Evolutionary conservation across 37 sponge, comb jelly and placozoan genomes (phyloP), one percentile per base, ranked within the genome.

Genomic region (Petrosia ficiformis): DNA sequence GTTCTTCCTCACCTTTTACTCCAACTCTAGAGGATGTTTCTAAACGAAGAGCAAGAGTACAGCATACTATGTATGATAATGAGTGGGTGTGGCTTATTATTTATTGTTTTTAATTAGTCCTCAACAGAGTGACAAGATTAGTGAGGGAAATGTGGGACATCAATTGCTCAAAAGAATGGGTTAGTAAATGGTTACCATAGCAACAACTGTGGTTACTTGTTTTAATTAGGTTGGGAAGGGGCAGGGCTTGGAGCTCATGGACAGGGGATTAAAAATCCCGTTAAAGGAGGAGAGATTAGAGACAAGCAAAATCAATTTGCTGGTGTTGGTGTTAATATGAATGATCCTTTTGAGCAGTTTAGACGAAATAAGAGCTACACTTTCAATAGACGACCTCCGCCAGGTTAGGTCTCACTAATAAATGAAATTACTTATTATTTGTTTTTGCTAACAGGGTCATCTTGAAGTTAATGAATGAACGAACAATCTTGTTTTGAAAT

Each of bases 211-310:
- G n/a, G 5, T 61, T 11, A n/a, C 11, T 11, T 61, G 63, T 61
- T 5, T 24, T 61, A 6, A 42, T 44, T 57, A 89, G 90, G 92
- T 24, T 94, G 95, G 95, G 95, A 87, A 57, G 95, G 92, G 39
- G 70, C 92, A 26, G 95, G 95, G 11, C 75, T 94, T 25, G 95
- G 95, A 4, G 34, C 86, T 0, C n/a, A 40, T 31, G 59, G 84
- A 39, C 95, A 94, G 54, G 95, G 95, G 22, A 91, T 94, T 24
- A 77, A 94, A 77, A 93, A 91, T 64, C 95, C 95, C 14, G 73
- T 94, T 56, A 80, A 70, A 44, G 86, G 82, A 28, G 95, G 92
- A n/a, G 89, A 94, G 22, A 85, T 91, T 0, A 57, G 95, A 44
- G 77, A 72, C 71, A 89, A 97, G 42, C 43, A 44, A 26, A 89